phyloP scores from a whole-genome alignment of 2,797 vertebrate genomes.

The Ctenopoma kingsleyae region DNA sequence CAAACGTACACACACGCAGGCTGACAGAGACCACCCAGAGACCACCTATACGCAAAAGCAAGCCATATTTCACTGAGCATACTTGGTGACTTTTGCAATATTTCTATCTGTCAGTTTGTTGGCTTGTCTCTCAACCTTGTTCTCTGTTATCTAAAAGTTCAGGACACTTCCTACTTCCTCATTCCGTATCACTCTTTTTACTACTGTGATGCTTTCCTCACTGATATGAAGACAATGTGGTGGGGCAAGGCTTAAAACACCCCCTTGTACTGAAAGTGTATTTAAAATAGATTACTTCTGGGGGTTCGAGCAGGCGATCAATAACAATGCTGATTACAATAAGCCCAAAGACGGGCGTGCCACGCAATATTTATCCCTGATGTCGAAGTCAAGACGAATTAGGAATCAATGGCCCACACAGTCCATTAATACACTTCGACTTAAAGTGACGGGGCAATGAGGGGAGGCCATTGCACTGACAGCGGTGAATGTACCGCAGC shows the following conservation, averaged over 20 bases:
- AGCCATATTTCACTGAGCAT: conserved; percentile 44
- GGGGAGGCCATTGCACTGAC: conserved; percentile 63
- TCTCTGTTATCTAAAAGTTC: conserved; percentile 8
- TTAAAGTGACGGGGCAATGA: conserved; percentile 81
- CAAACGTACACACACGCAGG: conserved; percentile 16
- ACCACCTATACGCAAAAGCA: conserved; percentile 46
- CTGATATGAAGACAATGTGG: conserved; percentile 76
- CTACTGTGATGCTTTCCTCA: conserved; percentile 13
- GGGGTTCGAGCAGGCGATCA: conserved; percentile 86
- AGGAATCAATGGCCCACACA: conserved; percentile 95
- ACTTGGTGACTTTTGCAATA: conserved; percentile 23
- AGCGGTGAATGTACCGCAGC: conserved; percentile 60
- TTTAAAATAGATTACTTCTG: conserved; percentile 95
- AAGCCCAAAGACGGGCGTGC: conserved; percentile 86
- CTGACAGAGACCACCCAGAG: conserved; percentile 65
- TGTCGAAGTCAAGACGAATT: conserved; percentile 89
- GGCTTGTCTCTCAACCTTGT: conserved; percentile 6
- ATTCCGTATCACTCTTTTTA: background rate
- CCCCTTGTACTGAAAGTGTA: conserved; percentile 78
- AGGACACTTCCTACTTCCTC: conserved; percentile 24
- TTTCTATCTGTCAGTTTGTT: conserved; percentile 41
- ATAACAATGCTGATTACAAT: conserved; percentile 92
- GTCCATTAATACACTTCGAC: conserved; percentile 91
- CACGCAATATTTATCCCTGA: conserved; percentile 88
- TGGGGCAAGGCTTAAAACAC: conserved; percentile 61